phyloP scores from a whole-genome alignment of 2,888 invertebrate genomes.

The Serripes groenlandicus region DNA sequence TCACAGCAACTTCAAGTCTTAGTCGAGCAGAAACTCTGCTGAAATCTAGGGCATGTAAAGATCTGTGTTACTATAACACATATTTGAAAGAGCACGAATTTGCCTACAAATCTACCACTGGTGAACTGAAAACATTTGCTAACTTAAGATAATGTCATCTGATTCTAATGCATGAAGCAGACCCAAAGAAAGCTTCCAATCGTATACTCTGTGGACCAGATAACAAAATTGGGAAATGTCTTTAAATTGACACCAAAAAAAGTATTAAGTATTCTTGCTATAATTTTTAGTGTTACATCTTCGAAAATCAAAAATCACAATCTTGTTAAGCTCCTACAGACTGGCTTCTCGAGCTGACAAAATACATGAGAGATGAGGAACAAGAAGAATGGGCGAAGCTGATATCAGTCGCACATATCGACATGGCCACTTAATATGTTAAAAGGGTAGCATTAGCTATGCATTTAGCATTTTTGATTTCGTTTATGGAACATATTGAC shows the following conservation, averaged over 20 bases:
- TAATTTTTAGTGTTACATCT: slow-evolving; percentile 51
- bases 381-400: slow-evolving; percentile 49
- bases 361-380: slow-evolving; percentile 48
- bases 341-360: slow-evolving; percentile 41
- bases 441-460: slow-evolving; percentile 23
- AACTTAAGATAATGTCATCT: slow-evolving; percentile 37
- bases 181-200: slow-evolving; percentile 7
- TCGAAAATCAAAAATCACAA: slow-evolving; percentile 56
- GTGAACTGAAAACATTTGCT: background rate
- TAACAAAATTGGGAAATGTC: slow-evolving; percentile 51
- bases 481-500: slow-evolving; percentile 13
- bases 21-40: slow-evolving; percentile 30
- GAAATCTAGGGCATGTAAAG: slow-evolving; percentile 26
- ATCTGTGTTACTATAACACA: slow-evolving; percentile 54
- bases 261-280: slow-evolving; percentile 37
- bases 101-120: background rate
- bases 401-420: slow-evolving; percentile 44
- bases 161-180: slow-evolving; percentile 35
- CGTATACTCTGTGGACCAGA: slow-evolving; percentile 51
- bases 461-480: slow-evolving; percentile 34
- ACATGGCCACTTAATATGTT: slow-evolving; percentile 42
- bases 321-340: slow-evolving; percentile 48
- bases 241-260: slow-evolving; percentile 3
- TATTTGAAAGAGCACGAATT: slow-evolving; percentile 41
- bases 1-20: slow-evolving; percentile 39